phyloP scores from a whole-genome alignment of 2,797 vertebrate species.

The Columba guinea region DNA sequence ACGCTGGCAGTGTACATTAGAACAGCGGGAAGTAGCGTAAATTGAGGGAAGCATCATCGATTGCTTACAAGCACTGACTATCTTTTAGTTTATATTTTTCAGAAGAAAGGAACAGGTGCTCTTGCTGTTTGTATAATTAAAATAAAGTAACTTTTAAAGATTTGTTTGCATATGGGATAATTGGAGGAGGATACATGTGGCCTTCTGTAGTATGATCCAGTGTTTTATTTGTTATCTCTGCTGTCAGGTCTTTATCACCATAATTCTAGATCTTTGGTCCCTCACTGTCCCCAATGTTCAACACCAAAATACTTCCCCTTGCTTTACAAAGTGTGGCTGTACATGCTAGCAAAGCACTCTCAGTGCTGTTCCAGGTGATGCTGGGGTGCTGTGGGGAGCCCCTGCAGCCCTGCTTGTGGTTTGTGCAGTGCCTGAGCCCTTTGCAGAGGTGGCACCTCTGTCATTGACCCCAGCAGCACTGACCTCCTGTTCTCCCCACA shows the following conservation, averaged over 20 bases:
- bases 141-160: background rate
- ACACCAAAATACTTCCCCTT: background rate
- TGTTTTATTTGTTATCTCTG: background rate
- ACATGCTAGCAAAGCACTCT: background rate
- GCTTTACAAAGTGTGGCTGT: background rate
- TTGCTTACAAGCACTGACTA: background rate
- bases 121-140: background rate
- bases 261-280: background rate
- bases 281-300: rapidly evolving
- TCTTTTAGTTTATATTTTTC: background rate
- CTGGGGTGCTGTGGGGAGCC: background rate
- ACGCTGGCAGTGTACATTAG: background rate
- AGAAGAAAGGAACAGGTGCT: background rate
- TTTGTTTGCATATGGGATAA: background rate
- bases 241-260: background rate
- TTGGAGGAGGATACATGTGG: background rate
- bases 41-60: background rate
- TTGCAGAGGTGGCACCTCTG: background rate
- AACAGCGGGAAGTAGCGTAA: background rate
- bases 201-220: background rate
- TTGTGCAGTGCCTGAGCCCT: background rate
- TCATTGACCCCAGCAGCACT: background rate
- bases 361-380: rapidly evolving
- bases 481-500: background rate
- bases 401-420: background rate